Base-by-base conservation (phyloP, 2,797 vertebrate genomes). In the Enteromius afrohamiltoni region DNA sequence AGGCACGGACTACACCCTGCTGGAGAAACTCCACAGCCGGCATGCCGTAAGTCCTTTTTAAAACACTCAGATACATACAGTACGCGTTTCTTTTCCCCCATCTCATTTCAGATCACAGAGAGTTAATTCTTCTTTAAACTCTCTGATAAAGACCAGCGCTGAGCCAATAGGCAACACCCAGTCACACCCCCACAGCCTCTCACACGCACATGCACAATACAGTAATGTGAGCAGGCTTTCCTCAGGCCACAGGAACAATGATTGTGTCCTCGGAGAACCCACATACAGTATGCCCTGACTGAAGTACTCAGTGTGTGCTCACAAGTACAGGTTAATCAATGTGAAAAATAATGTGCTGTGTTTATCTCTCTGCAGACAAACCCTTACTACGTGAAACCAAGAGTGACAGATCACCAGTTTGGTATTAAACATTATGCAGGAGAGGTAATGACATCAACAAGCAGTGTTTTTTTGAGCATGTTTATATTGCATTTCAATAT, bases 381-480 rank as follows among this genome's bases (percentile, higher is more conserved):
- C 90, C 94, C 92, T 0, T 97, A 95, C 91, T 98, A 97, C n/a
- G 92, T 97, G 91, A 98, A 97, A 88, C 97, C 97, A 69, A 92
- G 97, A 85, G 96, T 98, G 87, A 95, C 94, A 23, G 97, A 97
- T 90, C 95, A 96, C 90, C 97, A 97, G 89, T 98, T 97, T 94
- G 97, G 97, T 85, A 97, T 98, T 90, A 97, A 94, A 88, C 97
- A 98, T 90, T 98, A 98, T 21, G 97, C 97, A 23, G 97, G 97
- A 90, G 96, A 98, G 96, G 97, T 98, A 91, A 92, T 91, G 89
- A 79, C 84, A 42, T 45, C 71, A 75, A 71, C 71, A 47, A 23
- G 53, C 7, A 1, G 31, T 60, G 34, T 11, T 60, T 26, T 42
- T 77, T 60, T 77, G n/a, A 6, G 34, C 9, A 16, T 40, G 1